These are phyloP conservation scores for Daktulosphaira vitifoliae DNA, from an alignment of 1,140 invertebrate species.

Conservation along the genomic window DNA sequence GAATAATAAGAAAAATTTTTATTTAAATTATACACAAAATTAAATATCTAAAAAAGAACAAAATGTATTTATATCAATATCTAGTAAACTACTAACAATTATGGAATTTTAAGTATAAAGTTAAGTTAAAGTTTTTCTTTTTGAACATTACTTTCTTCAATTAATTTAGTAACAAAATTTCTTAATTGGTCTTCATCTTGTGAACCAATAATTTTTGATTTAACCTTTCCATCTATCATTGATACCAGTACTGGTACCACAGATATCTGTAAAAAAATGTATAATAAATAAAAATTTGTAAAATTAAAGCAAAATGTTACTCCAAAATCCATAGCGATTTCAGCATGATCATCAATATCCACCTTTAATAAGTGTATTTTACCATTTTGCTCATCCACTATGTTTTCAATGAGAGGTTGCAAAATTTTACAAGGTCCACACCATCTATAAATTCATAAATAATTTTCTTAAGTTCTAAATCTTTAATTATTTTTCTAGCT, in stretches of 20 bases:
- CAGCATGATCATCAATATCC: conserved; percentile 85
- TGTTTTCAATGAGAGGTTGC: conserved; percentile 76
- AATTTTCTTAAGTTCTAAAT: too few relatives aligned
- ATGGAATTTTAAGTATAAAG: too few relatives aligned
- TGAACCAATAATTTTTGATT: conserved; percentile 75
- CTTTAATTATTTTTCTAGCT: too few relatives aligned
- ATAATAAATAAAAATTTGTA: too few relatives aligned
- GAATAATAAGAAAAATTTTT: too few relatives aligned
- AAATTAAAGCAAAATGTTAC: too few relatives aligned
- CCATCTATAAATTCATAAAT: too few relatives aligned
- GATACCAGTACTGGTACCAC: conserved; percentile 84
- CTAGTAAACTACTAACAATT: too few relatives aligned
- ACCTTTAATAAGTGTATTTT: conserved; percentile 85
- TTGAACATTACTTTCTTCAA: conserved; percentile 42
- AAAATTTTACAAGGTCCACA: conserved; percentile 90
- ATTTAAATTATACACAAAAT: too few relatives aligned
- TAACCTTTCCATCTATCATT: conserved; percentile 83
- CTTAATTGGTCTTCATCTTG: conserved; percentile 83
- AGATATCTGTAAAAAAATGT: conserved; percentile 48
- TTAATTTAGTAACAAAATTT: conserved; percentile 72
- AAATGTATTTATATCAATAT: too few relatives aligned
- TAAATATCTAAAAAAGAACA: too few relatives aligned
- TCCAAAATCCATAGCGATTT: conserved; percentile 80
- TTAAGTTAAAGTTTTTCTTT: too few relatives aligned
- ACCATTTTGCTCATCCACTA: conserved; percentile 71